Conservation (phyloP, 2,113 vertebrate genomes). For the Muntiacus reevesi region DNA sequence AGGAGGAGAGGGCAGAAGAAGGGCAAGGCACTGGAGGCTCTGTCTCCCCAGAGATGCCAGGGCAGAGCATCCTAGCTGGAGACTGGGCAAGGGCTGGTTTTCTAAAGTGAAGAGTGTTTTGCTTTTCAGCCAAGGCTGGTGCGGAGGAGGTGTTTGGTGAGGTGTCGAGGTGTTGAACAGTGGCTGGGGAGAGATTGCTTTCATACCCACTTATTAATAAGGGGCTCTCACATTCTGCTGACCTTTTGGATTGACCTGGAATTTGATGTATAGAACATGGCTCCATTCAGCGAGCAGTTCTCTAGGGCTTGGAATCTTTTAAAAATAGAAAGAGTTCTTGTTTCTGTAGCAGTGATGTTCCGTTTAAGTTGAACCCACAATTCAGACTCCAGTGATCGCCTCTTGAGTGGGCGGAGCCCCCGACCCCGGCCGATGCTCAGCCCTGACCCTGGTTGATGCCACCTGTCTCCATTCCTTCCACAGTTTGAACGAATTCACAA, state of each 20-base stretch:
- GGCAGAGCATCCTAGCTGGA: neutral
- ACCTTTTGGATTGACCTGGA: neutral
- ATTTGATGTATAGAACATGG: neutral
- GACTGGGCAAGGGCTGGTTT: neutral
- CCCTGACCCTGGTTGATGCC: neutral
- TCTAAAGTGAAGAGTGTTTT: neutral
- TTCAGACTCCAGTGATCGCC: neutral
- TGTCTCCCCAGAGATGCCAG: neutral
- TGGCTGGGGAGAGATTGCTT: neutral
- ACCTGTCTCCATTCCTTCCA: neutral
- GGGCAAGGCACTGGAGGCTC: neutral
- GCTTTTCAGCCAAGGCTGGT: neutral
- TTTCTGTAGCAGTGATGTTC: neutral
- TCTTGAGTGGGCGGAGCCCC: neutral
- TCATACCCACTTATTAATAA: neutral
- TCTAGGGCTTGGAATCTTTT: neutral
- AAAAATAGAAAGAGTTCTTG: neutral
- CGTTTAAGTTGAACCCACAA: neutral
- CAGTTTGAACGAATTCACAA: slow-evolving; percentile 97
- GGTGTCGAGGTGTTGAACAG: neutral
- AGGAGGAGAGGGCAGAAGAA: neutral
- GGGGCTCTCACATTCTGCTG: neutral
- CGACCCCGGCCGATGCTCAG: too few relatives aligned
- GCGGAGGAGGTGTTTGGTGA: neutral
- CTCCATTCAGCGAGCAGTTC: neutral